Conservation (phyloP, 2,888 invertebrate species). For the Heliconius erato region DNA sequence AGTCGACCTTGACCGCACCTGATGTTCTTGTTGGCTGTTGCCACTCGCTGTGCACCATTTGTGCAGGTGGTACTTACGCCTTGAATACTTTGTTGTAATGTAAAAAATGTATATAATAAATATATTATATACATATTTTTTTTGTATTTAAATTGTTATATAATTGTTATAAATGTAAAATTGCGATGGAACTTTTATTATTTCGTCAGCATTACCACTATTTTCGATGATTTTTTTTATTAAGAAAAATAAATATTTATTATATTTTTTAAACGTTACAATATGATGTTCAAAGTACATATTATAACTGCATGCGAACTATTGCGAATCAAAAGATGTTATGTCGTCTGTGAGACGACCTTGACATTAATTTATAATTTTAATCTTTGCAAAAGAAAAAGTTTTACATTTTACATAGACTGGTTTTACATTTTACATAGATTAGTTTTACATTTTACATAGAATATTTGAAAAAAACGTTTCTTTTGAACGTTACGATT, state of each 20-base stretch:
- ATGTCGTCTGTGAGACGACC: conserved; percentile 41
- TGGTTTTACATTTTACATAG: no score
- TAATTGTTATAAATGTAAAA: neutral
- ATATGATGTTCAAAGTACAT: neutral
- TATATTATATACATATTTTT: neutral
- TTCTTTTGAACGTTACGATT: neutral
- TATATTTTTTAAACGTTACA: no score
- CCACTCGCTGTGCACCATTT: conserved; percentile 17
- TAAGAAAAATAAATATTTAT: no score
- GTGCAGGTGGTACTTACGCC: conserved; percentile 7
- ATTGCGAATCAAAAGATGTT: conserved; percentile 18
- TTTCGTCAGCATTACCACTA: neutral
- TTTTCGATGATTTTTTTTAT: no score
- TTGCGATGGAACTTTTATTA: neutral
- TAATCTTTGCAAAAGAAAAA: neutral
- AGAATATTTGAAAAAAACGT: no score
- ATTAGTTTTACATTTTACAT: no score
- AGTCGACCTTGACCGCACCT: conserved; percentile 54
- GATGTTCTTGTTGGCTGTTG: conserved; percentile 39
- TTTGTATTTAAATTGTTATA: neutral
- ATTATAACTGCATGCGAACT: neutral
- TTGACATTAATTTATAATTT: conserved; percentile 29
- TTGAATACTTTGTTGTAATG: neutral
- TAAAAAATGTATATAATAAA: neutral
- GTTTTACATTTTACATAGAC: no score